Conservation (phyloP, 2,113 vertebrate genomes). For the Lycaon pictus region DNA sequence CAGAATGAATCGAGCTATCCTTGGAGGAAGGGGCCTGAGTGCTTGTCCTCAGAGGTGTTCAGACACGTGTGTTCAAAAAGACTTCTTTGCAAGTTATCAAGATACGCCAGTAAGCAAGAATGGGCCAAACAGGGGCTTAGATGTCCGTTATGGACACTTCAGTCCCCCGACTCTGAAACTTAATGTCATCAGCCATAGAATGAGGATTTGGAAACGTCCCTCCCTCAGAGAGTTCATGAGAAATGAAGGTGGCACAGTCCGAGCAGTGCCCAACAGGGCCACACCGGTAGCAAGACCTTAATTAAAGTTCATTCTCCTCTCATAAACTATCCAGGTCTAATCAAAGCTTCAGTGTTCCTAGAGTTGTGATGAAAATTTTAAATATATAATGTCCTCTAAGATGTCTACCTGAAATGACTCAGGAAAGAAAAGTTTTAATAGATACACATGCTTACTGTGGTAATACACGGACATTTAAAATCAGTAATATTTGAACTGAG, state of each 20-base stretch:
- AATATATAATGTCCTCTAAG: neutral
- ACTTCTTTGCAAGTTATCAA: neutral
- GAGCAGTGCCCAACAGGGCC: neutral
- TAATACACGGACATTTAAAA: constrained; percentile 73
- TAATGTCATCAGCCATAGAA: neutral
- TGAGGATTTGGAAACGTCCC: neutral
- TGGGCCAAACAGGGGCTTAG: too few relatives aligned
- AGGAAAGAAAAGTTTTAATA: constrained; percentile 71
- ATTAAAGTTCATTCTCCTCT: neutral
- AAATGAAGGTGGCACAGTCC: fast-evolving
- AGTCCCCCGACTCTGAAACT: neutral
- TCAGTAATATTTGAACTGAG: constrained; percentile 71
- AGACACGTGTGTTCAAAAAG: neutral
- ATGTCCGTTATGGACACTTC: neutral
- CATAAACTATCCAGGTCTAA: neutral
- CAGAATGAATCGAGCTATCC: neutral
- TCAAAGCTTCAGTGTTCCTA: neutral
- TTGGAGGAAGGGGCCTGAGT: neutral
- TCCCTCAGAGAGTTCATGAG: neutral
- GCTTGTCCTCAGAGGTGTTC: neutral
- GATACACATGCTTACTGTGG: constrained; percentile 1
- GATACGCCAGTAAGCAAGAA: neutral
- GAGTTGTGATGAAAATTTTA: constrained; percentile 56
- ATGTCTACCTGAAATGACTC: constrained; percentile 39
- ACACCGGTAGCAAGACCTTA: neutral